These are phyloP conservation scores for Nasonia oneida DNA, from an alignment of 2,888 invertebrate genomes.

Conservation along the genomic window DNA sequence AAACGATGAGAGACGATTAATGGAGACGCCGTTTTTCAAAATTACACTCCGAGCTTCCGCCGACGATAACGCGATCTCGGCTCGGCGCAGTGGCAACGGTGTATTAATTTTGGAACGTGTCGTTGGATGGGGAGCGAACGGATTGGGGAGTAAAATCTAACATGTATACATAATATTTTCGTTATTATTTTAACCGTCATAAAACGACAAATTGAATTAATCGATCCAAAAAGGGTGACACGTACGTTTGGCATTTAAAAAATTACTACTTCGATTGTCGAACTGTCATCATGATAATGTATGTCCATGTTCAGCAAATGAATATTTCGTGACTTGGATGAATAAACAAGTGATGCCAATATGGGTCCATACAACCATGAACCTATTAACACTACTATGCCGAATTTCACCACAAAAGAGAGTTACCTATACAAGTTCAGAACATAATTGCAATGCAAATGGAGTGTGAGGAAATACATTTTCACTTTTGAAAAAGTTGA, in stretches of 20 bases:
- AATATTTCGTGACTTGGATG: background rate
- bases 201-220: background rate
- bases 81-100: background rate
- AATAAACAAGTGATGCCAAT: background rate
- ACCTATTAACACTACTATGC: conserved; percentile 21
- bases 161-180: too few species aligned
- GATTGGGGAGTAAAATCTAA: too few species aligned
- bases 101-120: background rate
- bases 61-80: background rate
- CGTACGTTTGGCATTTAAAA: background rate
- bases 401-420: conserved; percentile 40
- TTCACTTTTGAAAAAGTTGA: background rate
- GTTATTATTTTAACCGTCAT: too few species aligned
- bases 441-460: background rate
- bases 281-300: background rate
- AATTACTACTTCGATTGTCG: background rate
- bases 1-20: background rate
- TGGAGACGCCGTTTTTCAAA: conserved; percentile 37
- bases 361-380: background rate
- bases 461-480: background rate
- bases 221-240: background rate
- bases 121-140: too few species aligned
- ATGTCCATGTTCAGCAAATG: background rate
- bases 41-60: conserved; percentile 10
- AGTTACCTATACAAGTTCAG: conserved; percentile 24